These are phyloP conservation scores for Manduca sexta DNA, from an alignment of 1,140 invertebrate genomes.

Conservation along the genomic window DNA sequence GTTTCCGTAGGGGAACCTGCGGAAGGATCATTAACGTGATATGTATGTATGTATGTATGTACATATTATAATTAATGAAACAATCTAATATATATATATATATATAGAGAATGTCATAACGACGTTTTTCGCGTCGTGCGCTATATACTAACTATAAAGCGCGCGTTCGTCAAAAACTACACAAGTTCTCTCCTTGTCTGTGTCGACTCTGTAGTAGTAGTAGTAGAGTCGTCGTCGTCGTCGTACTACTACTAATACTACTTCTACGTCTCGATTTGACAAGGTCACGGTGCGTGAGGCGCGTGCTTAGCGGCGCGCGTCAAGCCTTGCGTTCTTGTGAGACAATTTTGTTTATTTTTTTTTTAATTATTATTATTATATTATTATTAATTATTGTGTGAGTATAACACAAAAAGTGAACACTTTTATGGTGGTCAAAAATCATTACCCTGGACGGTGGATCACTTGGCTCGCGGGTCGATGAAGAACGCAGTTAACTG, in stretches of 20 bases:
- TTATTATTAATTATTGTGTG: too few species aligned
- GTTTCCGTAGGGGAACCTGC: conserved; percentile 91
- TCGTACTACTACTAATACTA: too few species aligned
- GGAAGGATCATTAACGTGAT: conserved; percentile 85
- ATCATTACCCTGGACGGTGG: conserved; percentile 74
- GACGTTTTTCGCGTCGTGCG: too few species aligned
- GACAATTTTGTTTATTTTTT: background rate
- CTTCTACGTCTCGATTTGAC: too few species aligned
- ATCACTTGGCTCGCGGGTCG: conserved; percentile 74
- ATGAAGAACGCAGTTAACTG: conserved; percentile 88
- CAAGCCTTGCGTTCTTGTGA: background rate
- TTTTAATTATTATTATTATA: background rate
- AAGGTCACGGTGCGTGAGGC: background rate
- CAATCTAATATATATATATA: too few species aligned
- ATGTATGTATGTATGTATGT: conserved; percentile 21
- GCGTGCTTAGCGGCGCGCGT: background rate
- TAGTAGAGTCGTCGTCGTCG: too few species aligned
- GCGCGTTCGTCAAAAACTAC: too few species aligned
- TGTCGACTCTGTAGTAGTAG: background rate
- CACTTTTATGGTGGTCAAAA: background rate
- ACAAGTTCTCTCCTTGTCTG: too few species aligned
- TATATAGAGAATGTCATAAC: too few species aligned
- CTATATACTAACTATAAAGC: too few species aligned
- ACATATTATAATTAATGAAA: too few species aligned
- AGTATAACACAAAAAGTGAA: too few species aligned